Conservation (phyloP, 2,888 invertebrate species). For the Troilus luridus region DNA sequence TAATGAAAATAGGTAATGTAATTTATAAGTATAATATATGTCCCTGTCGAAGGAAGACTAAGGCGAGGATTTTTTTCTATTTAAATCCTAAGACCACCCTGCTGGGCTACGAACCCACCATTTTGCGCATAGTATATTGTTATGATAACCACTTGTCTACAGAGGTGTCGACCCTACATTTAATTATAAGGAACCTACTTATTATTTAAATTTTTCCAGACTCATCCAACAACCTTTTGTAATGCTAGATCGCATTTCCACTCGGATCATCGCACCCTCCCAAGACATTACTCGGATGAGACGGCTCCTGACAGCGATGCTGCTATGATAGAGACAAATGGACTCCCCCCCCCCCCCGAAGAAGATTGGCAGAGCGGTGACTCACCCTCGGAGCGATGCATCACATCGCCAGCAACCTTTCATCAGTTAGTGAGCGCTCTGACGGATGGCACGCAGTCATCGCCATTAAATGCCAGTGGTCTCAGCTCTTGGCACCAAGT, state of each 20-base stretch:
- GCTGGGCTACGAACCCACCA: too few species aligned
- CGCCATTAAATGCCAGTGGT: not conserved
- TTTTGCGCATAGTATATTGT: too few species aligned
- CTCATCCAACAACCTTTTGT: not conserved
- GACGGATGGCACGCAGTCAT: not conserved
- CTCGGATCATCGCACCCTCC: not conserved
- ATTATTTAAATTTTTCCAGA: too few species aligned
- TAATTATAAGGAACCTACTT: too few species aligned
- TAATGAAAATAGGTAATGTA: too few species aligned
- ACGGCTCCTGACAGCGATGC: not conserved
- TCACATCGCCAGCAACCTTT: not conserved
- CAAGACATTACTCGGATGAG: not conserved
- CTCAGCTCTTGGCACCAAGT: not conserved
- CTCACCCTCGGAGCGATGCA: not conserved
- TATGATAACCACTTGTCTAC: too few species aligned
- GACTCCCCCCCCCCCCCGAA: not conserved
- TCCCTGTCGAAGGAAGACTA: too few species aligned
- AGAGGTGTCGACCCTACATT: too few species aligned
- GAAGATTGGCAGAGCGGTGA: not conserved
- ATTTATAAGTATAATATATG: too few species aligned
- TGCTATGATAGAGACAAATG: constrained; percentile 15
- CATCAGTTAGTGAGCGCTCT: not conserved
- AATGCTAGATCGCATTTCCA: not conserved
- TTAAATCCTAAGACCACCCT: too few species aligned
- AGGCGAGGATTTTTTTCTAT: too few species aligned